Base-by-base conservation (phyloP, 2,797 vertebrate genomes). In the Anguilla marmorata region DNA sequence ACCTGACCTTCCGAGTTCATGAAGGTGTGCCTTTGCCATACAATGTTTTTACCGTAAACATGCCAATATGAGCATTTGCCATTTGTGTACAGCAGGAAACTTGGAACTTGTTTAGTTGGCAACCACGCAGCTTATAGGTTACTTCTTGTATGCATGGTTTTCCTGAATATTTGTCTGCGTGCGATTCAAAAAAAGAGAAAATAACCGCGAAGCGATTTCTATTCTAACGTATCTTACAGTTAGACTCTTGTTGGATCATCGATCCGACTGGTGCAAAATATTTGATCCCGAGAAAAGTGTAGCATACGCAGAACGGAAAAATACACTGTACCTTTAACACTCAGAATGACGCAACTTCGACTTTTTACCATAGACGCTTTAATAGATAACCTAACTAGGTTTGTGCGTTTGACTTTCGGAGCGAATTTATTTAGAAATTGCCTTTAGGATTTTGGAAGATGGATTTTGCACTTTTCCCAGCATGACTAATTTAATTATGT, bases 41-140 rank as follows among this genome's bases (percentile, higher is more conserved):
- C 50, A 82, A 50, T 24, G 37, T 79, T 79, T 74, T 80, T 82
- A 82, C 79, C 79, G 79, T 82, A 82, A 82, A 50, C 24, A 24
- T 50, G 2, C 79, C 21, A 48, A 24, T 82, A 82, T 30, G 41
- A 21, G 50, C 7, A 82, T 82, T 48, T n/a, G 45, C 16, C 16
- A 80, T 45, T 66, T 27, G 2, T 80, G 33, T 24, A 80, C 19
- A 0, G 19, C 14, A 48, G 19, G 11, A 41, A 76, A 76, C 74
- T 0, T 3, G 27, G 69, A 37, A 76, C 14, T 76, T 14, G 72
- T 16, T 41, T 30, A 72, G 30, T 30, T 16, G 14, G 8, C 27
- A 72, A 7, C 3, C n/a, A 30, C 27, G 9, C 8, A 69, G n/a
- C 69, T 72, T 72, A 66, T 2, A 72, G 27, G 0, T 12, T 30